Percentiles rank a stretch among this genome's conserved stretches.
phyloP scores from a whole-genome alignment of 2,113 vertebrate genomes.

The Ancistrus triradiatus region DNA sequence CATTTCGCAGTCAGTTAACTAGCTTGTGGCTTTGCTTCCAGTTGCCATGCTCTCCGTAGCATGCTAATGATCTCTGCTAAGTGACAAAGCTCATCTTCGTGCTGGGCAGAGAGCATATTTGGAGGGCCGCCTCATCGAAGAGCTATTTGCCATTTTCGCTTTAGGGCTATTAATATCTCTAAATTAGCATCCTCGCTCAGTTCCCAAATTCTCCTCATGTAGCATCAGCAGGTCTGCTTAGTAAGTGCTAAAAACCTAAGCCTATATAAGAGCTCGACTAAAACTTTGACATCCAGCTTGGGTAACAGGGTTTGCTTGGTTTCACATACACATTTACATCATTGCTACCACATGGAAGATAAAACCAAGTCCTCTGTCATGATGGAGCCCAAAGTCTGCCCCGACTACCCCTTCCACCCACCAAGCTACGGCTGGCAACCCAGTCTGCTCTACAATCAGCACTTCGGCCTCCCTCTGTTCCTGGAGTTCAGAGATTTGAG shows the following conservation, averaged over 20 bases:
- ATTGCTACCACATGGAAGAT: slow-evolving; percentile 13
- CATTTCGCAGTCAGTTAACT: slow-evolving; percentile 19
- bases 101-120: slow-evolving; percentile 9
- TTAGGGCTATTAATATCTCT: slow-evolving; percentile 68
- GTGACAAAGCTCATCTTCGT: slow-evolving; percentile 47
- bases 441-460: slow-evolving; percentile 52
- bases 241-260: slow-evolving; percentile 54
- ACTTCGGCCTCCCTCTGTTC: slow-evolving; percentile 56
- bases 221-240: slow-evolving; percentile 53
- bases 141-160: slow-evolving; percentile 62
- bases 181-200: slow-evolving; percentile 64
- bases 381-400: slow-evolving; percentile 42
- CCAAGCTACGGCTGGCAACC: slow-evolving; percentile 54
- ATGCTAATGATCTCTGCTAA: slow-evolving; percentile 53
- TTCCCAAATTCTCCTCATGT: slow-evolving; percentile 50
- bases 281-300: too few species aligned
- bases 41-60: slow-evolving; percentile 25
- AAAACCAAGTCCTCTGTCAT: slow-evolving; percentile 32
- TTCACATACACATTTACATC: too few species aligned
- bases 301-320: too few species aligned
- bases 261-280: slow-evolving; percentile 59
- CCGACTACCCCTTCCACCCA: slow-evolving; percentile 44
- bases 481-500: slow-evolving; percentile 48
- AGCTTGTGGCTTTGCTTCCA: slow-evolving; percentile 15
- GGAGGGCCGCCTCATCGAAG: slow-evolving; percentile 36